Base-by-base conservation (phyloP, 2,888 invertebrate genomes). In the Cenopis cana region DNA sequence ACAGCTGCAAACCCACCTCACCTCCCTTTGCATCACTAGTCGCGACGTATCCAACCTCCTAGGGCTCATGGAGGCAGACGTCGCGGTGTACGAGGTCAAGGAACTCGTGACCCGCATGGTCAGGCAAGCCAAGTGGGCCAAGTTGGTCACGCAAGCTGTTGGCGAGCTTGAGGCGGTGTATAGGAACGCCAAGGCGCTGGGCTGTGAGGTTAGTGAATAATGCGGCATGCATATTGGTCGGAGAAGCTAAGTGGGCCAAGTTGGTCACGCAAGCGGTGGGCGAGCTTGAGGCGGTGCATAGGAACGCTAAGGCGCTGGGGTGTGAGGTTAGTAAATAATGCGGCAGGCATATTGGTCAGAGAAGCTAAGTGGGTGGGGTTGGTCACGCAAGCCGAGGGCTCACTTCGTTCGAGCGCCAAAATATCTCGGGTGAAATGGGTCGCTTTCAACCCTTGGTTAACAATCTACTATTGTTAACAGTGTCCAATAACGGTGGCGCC, bases 131-230 rank as follows among this genome's bases (percentile, higher is more conserved):
- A 96, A 96, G 79, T 95, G 96, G 67, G 94, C 95, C 8, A 92
- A 93, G 1, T 82, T 95, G 14, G 96, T 97, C 0, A 95, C 95
- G 68, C 94, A 95, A 73, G 97, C 96, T 0, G 84, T 98, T 0
- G 91, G 95, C 50, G 97, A 98, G 75, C 88, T 99, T 72, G 97
- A 97, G 79, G 93, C 94, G 0, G 95, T 98, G 2, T 95, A 96
- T 24, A 93, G 94, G 33, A 94, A 97, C 81, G 95, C 97, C 0
- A 95, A 95, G 79, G 94, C 95, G 41, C 91, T 98, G 61, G 98
- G 97, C 0, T 95, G 97, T 9, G 95, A 95, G 84, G 97, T 97
- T 8, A 46, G 46, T 46, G 5, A 24, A 24, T 24, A 24, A 24
- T 24, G 4, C 4, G 24, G 2, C 24, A 24, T 24, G 24, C 24